A percentile compares a stretch with the other conserved stretches of the same genome.
phyloP scores from a whole-genome alignment of 2,888 invertebrate species.

The Macrosiphum euphorbiae region DNA sequence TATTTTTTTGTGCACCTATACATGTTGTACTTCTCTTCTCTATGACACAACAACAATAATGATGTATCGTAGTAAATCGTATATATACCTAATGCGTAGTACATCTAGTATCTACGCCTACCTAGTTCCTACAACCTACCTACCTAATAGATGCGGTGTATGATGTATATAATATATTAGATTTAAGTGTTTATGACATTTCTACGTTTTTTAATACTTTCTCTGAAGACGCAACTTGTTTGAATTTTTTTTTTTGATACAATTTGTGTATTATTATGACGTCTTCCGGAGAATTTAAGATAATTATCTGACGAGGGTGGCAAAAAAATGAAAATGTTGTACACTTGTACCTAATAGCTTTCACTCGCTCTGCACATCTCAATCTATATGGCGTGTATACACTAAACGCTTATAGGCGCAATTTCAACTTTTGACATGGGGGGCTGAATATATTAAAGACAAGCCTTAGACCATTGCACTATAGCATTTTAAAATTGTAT shows the following conservation, averaged over 20 bases:
- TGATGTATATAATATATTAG: background rate
- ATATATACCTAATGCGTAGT: background rate
- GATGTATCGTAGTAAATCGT: constrained; percentile 8
- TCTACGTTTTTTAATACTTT: background rate
- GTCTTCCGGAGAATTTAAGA: background rate
- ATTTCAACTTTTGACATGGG: too few species aligned
- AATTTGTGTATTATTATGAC: background rate
- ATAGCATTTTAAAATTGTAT: too few species aligned
- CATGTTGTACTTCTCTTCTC: background rate
- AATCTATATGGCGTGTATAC: background rate
- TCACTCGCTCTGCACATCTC: background rate
- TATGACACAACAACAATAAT: background rate
- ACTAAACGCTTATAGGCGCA: too few species aligned
- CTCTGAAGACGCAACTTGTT: background rate
- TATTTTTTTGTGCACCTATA: background rate
- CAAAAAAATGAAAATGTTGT: background rate
- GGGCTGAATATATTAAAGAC: too few species aligned
- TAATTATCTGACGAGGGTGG: background rate
- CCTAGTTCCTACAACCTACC: background rate
- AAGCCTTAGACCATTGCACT: too few species aligned
- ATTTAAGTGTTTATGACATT: constrained; percentile 21
- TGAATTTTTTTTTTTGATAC: background rate
- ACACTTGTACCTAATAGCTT: background rate
- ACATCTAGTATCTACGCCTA: background rate
- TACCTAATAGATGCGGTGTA: background rate